Evolutionary conservation across 2,888 invertebrate genomes (phyloP), one percentile per base, ranked within the genome.

Genomic region (Lamellibrachia columna): DNA sequence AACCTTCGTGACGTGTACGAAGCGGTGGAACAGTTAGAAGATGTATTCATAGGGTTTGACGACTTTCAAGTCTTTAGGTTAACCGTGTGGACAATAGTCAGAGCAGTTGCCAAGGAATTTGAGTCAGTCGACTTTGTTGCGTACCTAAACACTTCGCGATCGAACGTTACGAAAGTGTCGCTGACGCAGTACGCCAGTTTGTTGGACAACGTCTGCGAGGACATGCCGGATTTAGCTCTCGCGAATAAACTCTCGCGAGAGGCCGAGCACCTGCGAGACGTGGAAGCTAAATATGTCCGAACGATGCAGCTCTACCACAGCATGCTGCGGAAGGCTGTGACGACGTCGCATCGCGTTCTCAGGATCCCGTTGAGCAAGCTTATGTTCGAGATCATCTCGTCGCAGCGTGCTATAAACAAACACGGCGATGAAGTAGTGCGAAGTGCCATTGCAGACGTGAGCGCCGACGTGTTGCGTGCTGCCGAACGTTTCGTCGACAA

Each of bases 341-440:
- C 75, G 22, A 75, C 11, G 6, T 75, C 75, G 75, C 75, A 6
- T 75, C 75, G 4, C 22, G n/a, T 75, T 75, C 75, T 75, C 75
- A 75, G 75, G 75, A 75, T 75, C 75, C 75, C 75, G 75, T 75
- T 75, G 75, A 75, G 75, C 75, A n/a, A 75, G 75, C 15, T 75
- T n/a, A 22, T 75, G 75, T 75, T 75, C 75, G 75, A 75, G 22
- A 75, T 75, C 75, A n/a, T 15, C 75, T 6, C 6, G 4, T 75
- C 75, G 75, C 75, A 75, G 75, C 75, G 75, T 75, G 75, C 75
- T 15, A 75, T 75, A 6, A 75, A 75, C 22, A n/a, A 75, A 0
- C 15, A 6, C 75, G 75, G 75, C 15, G 22, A 75, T 75, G 75
- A 75, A 15, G 75, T 75, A 75, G 22, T 75, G 75, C 75, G 75